These are phyloP conservation scores for Asbolus verrucosus DNA, from an alignment of 1,140 invertebrate species.

Conservation along the genomic window DNA sequence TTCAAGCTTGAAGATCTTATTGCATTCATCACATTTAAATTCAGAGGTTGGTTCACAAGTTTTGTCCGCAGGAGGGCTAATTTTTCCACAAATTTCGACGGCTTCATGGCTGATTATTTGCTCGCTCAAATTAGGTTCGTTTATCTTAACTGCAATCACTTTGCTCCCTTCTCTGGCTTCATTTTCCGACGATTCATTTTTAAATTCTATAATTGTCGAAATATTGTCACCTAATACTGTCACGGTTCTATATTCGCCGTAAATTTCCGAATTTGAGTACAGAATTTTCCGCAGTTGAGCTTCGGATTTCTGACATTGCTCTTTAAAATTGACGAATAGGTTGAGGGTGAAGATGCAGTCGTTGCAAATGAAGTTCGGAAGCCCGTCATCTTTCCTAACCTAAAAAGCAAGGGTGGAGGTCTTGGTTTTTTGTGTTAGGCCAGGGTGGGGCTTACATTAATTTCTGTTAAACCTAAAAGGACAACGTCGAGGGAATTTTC, in stretches of 20 bases:
- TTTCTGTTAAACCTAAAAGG: constrained; percentile 50
- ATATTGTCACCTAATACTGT: constrained; percentile 45
- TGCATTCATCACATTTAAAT: constrained; percentile 54
- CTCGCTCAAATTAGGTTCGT: constrained; percentile 3
- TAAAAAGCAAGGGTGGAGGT: constrained; percentile 49
- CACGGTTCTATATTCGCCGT: constrained; percentile 45
- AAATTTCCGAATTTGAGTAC: constrained; percentile 22
- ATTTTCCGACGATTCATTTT: constrained; percentile 8
- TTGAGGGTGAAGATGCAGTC: constrained; percentile 55
- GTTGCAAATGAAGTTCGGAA: constrained; percentile 55
- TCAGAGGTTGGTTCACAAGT: too few relatives aligned
- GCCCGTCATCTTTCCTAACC: constrained; percentile 52
- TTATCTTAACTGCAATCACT: constrained; percentile 8
- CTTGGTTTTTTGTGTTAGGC: not conserved
- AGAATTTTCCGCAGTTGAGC: constrained; percentile 48
- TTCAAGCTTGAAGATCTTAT: constrained; percentile 53
- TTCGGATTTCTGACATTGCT: constrained; percentile 55
- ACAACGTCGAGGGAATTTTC: constrained; percentile 53
- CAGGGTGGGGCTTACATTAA: constrained; percentile 50
- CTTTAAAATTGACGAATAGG: constrained; percentile 53
- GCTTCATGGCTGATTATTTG: too few relatives aligned
- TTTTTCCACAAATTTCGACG: too few relatives aligned
- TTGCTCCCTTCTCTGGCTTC: too few relatives aligned
- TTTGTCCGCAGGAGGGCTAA: too few relatives aligned
- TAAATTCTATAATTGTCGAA: constrained; percentile 18